phyloP scores from a whole-genome alignment of 2,113 vertebrate genomes.

The Ovis aries region DNA sequence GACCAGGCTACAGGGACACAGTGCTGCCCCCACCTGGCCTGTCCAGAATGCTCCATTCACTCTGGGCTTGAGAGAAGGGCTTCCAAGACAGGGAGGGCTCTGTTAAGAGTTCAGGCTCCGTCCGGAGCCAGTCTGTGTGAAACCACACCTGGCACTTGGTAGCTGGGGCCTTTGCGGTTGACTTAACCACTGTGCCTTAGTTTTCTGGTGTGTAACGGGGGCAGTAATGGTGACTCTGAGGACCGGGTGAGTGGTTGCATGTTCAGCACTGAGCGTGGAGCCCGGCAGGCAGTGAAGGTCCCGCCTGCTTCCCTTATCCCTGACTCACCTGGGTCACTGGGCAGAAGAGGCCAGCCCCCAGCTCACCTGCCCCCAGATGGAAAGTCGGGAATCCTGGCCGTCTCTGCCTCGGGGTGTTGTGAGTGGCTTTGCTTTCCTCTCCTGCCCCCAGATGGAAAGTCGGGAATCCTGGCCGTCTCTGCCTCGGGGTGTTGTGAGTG shows the following conservation, averaged over 20 bases:
- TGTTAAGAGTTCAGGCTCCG: background rate
- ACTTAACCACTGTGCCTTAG: background rate
- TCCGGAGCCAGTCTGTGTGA: background rate
- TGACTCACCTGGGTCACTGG: background rate
- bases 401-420: background rate
- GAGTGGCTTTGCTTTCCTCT: too few species aligned
- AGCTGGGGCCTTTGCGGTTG: background rate
- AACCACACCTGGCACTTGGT: background rate
- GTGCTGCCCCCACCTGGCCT: too few species aligned
- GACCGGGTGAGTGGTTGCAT: background rate
- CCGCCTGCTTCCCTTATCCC: fast-evolving
- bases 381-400: background rate
- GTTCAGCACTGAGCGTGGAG: background rate
- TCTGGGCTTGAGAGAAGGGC: background rate
- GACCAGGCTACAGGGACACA: background rate
- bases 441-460: too few species aligned
- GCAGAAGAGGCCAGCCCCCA: background rate
- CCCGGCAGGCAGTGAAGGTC: background rate
- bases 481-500: background rate
- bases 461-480: background rate
- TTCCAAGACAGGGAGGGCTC: background rate
- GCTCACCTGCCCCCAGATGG: too few species aligned
- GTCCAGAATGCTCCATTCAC: background rate
- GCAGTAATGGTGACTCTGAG: background rate
- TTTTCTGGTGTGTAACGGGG: background rate